Evolutionary conservation across 1,140 invertebrate genomes (phyloP), one percentile per base, ranked within the genome.

Genomic region (Drosophila parvula): DNA sequence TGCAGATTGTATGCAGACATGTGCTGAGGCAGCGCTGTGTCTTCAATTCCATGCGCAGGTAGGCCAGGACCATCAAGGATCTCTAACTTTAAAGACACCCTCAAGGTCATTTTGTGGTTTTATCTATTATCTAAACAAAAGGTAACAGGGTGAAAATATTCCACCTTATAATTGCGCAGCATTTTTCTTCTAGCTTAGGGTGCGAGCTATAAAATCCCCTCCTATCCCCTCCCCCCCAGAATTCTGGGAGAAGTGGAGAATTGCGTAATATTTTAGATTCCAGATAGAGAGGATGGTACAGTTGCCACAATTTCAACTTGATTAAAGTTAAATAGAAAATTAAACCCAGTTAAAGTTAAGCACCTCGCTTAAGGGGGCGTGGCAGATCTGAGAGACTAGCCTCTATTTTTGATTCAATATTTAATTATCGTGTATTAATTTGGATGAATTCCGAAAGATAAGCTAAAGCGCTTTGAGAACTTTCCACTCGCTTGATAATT

Each of bases 1-100:
- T 86, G 40, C 59, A 88, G 43, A 74, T 44, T 30, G 4, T 86
- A 12, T 63, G 83, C n/a, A 63, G 40, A 8, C 40, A 67, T 43
- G n/a, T 78, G 18, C 56, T 88, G 0, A 61, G 30, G 32, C 75
- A 79, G 36, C 41, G 40, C 12, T 30, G 41, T 27, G 56, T 22
- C 12, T 8, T 65, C 4, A 64, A 73, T 0, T 40, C 61, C 2
- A 32, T 61, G 18, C 79, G 83, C 34, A 74, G 83, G 83, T 86
- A 69, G 60, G 69, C 47, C 30, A 48, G 61, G n/a, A 51, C 14
- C 34, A 11, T 34, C 5, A 30, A 38, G 40, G 28, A 53, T 22
- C 2, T 1, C 0, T 8, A 28, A 44, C 22, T 9, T 2, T 7
- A 41, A 22, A 22, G 27, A 8, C 14, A 2, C 22, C n/a, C 6